Evolutionary conservation across 2,888 invertebrate species (phyloP).

Genomic region (Eubasilissa splendida): DNA sequence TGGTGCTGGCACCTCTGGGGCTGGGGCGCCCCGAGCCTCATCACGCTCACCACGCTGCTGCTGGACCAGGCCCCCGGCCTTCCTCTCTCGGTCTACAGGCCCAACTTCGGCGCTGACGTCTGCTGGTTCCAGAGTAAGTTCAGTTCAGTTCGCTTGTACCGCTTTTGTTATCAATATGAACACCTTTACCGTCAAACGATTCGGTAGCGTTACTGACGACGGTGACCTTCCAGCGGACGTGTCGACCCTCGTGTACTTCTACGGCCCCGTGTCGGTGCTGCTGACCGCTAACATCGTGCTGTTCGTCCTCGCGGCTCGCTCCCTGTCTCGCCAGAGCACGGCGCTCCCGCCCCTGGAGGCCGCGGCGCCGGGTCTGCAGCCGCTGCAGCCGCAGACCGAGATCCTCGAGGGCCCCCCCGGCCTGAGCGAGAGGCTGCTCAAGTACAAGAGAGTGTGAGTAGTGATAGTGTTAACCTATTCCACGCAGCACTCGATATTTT

Average conservation of each 20-base stretch:
- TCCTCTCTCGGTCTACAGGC: slow-evolving; percentile 74
- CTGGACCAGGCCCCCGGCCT: slow-evolving; percentile 76
- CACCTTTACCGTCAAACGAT: background rate
- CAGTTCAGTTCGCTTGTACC: background rate
- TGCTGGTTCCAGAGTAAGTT: slow-evolving; percentile 78
- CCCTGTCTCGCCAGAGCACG: slow-evolving; percentile 63
- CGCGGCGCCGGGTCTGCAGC: background rate
- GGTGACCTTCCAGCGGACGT: slow-evolving; percentile 68
- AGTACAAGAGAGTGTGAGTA: no score
- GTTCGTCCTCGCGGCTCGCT: slow-evolving; percentile 72
- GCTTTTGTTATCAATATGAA: background rate
- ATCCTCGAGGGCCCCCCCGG: no score
- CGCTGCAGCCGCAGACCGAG: background rate
- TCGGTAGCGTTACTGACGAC: no score
- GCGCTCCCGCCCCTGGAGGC: background rate
- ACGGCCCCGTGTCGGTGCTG: slow-evolving; percentile 74
- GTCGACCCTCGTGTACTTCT: slow-evolving; percentile 76
- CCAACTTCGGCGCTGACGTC: slow-evolving; percentile 73
- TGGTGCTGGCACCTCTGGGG: slow-evolving; percentile 31
- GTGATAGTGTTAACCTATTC: no score
- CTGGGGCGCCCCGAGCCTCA: slow-evolving; percentile 70
- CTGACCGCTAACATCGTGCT: slow-evolving; percentile 71
- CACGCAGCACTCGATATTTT: no score
- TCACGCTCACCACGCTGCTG: slow-evolving; percentile 72
- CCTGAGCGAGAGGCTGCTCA: no score